A percentile compares a stretch with the other conserved stretches of the same genome.
These are phyloP conservation scores for Orthonyx spaldingii DNA, from an alignment of 2,113 vertebrate genomes.

Conservation along the genomic window DNA sequence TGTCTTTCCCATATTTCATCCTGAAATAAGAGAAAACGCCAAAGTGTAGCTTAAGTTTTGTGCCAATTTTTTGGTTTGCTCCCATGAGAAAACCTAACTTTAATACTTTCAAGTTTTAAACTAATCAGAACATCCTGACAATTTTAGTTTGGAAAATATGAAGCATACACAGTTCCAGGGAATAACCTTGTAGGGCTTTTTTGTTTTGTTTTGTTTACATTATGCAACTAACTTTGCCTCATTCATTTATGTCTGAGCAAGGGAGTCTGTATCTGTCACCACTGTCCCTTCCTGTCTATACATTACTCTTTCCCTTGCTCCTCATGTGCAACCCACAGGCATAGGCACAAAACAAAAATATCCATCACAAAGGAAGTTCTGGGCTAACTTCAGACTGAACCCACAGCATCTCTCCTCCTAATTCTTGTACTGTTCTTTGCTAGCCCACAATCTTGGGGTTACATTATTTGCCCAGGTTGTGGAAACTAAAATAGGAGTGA, in stretches of 20 bases:
- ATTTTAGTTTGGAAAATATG: slow-evolving; percentile 32
- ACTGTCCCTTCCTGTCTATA: background rate
- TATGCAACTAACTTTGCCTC: background rate
- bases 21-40: background rate
- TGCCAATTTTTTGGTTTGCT: background rate
- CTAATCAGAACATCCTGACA: background rate
- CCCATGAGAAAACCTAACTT: background rate
- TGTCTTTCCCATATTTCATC: background rate
- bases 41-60: background rate
- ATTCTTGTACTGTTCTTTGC: background rate
- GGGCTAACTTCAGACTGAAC: background rate
- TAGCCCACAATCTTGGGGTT: background rate
- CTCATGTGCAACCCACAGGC: background rate
- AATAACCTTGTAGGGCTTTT: background rate
- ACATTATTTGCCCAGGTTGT: background rate
- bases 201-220: background rate
- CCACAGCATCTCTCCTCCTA: background rate
- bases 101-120: background rate
- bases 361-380: background rate
- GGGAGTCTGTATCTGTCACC: background rate
- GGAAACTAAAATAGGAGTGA: background rate
- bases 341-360: background rate
- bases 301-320: background rate
- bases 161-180: background rate
- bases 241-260: background rate